phyloP scores from a whole-genome alignment of 1,140 invertebrate genomes.

The Megalonaias nervosa region DNA sequence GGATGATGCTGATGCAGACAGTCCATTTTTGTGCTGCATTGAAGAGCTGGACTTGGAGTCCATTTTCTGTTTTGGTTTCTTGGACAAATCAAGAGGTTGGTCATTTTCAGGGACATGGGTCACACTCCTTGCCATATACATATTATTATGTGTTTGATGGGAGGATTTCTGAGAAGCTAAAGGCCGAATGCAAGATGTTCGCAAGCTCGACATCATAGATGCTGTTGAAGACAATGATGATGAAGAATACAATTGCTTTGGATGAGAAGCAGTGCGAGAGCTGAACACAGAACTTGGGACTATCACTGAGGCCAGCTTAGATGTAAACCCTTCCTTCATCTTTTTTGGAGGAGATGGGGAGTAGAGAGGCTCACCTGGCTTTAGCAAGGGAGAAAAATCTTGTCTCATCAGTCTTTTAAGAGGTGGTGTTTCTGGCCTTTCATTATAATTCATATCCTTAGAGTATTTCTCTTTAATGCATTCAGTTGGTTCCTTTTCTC shows the following conservation, averaged over 20 bases:
- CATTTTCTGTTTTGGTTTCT: slow-evolving; percentile 36
- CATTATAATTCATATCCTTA: slow-evolving; percentile 9
- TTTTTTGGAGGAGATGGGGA: slow-evolving; percentile 28
- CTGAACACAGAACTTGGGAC: slow-evolving; percentile 27
- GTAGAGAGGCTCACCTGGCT: slow-evolving; percentile 6
- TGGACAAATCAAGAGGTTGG: slow-evolving; percentile 62
- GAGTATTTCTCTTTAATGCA: background rate
- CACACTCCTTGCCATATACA: too few species aligned
- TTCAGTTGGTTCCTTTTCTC: too few species aligned
- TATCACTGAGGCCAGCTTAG: slow-evolving; percentile 39
- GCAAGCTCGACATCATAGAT: slow-evolving; percentile 10
- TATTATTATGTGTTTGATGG: too few species aligned
- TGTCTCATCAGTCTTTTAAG: slow-evolving; percentile 49
- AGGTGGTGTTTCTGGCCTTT: slow-evolving; percentile 46
- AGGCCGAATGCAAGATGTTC: slow-evolving; percentile 15
- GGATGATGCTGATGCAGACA: slow-evolving; percentile 24
- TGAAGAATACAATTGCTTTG: slow-evolving; percentile 34
- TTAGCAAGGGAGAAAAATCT: slow-evolving; percentile 36
- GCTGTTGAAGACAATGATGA: background rate
- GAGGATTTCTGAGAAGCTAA: slow-evolving; percentile 5
- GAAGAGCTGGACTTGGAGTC: too few species aligned
- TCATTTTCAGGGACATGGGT: slow-evolving; percentile 32
- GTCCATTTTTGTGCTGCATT: too few species aligned
- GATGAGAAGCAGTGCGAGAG: slow-evolving; percentile 30
- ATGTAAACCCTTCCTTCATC: slow-evolving; percentile 34